Conservation (phyloP, 1,140 invertebrate genomes). For the Drosophila mayri region DNA sequence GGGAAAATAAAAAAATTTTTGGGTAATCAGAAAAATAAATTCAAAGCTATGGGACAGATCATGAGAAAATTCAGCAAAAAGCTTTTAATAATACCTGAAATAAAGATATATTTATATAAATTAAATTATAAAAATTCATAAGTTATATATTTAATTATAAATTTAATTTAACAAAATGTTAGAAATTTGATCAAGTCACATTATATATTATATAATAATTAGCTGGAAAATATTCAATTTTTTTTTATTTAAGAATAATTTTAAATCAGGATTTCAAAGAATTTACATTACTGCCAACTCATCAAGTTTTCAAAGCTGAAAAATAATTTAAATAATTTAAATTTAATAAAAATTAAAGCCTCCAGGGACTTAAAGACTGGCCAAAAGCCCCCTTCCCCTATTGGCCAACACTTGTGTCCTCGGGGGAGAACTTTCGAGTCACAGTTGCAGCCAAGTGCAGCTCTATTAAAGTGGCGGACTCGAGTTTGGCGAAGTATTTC, state of each 20-base stretch:
- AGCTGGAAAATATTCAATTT: too few relatives aligned
- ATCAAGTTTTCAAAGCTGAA: background rate
- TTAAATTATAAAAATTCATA: too few relatives aligned
- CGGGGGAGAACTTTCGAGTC: background rate
- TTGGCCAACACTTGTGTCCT: background rate
- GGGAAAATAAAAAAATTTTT: background rate
- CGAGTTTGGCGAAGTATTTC: constrained; percentile 11
- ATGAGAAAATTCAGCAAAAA: background rate
- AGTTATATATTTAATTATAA: too few relatives aligned
- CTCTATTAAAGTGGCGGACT: constrained; percentile 14
- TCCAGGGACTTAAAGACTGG: background rate
- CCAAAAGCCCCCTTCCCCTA: background rate
- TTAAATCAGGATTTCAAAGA: too few relatives aligned
- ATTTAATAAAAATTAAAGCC: background rate
- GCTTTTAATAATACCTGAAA: background rate
- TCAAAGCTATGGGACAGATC: fast-evolving
- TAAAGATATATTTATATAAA: too few relatives aligned
- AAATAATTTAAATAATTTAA: background rate
- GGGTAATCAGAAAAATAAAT: background rate
- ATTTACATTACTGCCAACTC: too few relatives aligned
- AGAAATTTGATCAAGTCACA: too few relatives aligned
- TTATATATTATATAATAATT: too few relatives aligned
- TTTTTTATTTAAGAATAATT: too few relatives aligned
- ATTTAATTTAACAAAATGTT: too few relatives aligned
- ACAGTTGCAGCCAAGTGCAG: constrained; percentile 19